These are phyloP conservation scores for Gallinago nigripennis DNA, from an alignment of 2,797 vertebrate genomes.

Conservation along the genomic window DNA sequence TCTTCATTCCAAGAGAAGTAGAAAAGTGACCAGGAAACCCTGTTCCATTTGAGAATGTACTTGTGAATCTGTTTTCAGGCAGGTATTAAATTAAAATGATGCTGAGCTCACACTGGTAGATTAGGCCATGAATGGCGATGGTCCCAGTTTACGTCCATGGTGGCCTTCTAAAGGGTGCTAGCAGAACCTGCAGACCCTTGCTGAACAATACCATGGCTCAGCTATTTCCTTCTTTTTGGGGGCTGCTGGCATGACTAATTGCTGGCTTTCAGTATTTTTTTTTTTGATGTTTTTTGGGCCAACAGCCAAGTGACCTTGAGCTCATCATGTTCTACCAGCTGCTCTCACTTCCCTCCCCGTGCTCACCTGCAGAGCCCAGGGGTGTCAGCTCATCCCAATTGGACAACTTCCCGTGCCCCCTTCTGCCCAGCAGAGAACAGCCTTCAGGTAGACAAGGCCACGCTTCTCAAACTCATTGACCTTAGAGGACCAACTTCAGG, in stretches of 20 bases:
- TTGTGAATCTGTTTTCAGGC: not conserved
- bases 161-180: not conserved
- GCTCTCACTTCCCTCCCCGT: not conserved
- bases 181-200: not conserved
- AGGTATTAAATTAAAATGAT: not conserved
- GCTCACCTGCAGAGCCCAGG: not conserved
- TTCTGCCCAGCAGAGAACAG: not conserved
- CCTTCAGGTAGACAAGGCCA: not conserved
- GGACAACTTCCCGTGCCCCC: not conserved
- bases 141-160: not conserved
- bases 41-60: not conserved
- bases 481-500: not conserved
- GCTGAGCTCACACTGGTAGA: not conserved
- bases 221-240: not conserved
- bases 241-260: not conserved
- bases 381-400: not conserved
- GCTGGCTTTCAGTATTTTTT: not conserved
- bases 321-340: slow-evolving; percentile 28
- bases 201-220: not conserved
- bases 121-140: rapidly evolving
- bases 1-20: not conserved
- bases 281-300: slow-evolving; percentile 5
- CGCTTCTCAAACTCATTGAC: not conserved
- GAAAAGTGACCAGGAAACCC: not conserved
- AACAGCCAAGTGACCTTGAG: slow-evolving; percentile 44